Conservation (phyloP, 2,888 invertebrate species). For the Arge pagana region DNA sequence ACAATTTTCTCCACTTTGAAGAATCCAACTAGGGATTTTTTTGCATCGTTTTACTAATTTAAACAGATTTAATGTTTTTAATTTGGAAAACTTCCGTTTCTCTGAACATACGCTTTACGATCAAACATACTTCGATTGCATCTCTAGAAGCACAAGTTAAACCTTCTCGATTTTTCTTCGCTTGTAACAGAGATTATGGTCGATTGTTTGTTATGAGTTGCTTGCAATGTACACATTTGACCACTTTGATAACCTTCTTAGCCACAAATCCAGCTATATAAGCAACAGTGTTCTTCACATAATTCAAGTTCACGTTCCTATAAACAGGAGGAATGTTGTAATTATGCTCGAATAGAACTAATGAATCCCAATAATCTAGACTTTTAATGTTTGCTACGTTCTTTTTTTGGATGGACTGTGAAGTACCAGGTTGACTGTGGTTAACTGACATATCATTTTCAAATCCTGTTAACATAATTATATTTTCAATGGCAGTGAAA, state of each 20-base stretch:
- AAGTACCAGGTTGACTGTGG: no score
- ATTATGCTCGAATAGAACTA: conserved; percentile 1
- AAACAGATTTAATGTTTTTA: neutral
- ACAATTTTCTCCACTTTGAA: no score
- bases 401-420: no score
- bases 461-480: no score
- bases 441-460: no score
- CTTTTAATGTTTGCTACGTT: neutral
- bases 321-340: neutral
- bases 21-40: neutral
- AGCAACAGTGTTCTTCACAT: neutral
- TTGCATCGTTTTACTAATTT: neutral
- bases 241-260: neutral
- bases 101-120: neutral
- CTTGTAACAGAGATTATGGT: neutral
- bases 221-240: neutral
- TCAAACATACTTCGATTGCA: conserved; percentile 1
- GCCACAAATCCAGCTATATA: neutral
- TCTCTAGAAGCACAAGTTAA: neutral
- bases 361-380: neutral
- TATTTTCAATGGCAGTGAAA: no score
- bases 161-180: conserved; percentile 1
- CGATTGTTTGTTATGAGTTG: neutral
- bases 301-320: neutral
- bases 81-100: neutral